phyloP scores from a whole-genome alignment of 2,888 invertebrate species.

The Mechanitis mazaeus region DNA sequence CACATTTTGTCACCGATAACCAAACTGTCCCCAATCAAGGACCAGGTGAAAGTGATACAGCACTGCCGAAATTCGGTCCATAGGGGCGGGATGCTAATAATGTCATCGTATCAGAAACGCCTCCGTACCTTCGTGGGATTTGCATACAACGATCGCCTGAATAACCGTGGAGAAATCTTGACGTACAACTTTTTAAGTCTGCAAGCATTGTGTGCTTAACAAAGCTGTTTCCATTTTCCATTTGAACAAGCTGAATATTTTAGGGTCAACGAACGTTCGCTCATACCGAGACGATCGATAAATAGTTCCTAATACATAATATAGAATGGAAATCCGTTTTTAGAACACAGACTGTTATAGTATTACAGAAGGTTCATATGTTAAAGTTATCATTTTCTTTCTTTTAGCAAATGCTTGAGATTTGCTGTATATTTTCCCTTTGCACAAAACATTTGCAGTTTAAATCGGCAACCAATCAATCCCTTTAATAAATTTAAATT shows the following conservation, averaged over 20 bases:
- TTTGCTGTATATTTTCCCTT: not conserved
- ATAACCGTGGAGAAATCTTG: slow-evolving; percentile 51
- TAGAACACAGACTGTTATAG: not conserved
- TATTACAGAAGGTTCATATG: not conserved
- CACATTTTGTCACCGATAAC: slow-evolving; percentile 15
- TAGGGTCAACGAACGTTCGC: slow-evolving; percentile 29
- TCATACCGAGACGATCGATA: slow-evolving; percentile 30
- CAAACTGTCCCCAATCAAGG: slow-evolving; percentile 24
- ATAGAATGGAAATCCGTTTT: slow-evolving; percentile 17
- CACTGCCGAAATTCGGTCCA: slow-evolving; percentile 33
- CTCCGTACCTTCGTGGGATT: slow-evolving; percentile 42
- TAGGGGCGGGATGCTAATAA: slow-evolving; percentile 43
- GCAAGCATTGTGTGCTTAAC: slow-evolving; percentile 31
- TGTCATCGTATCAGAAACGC: slow-evolving; percentile 46
- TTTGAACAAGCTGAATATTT: slow-evolving; percentile 28
- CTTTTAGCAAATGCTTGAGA: not conserved
- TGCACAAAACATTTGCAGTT: not conserved
- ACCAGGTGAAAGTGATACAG: slow-evolving; percentile 36
- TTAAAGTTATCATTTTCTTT: not conserved
- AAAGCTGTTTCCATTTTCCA: slow-evolving; percentile 32
- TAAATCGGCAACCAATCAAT: slow-evolving; percentile 11
- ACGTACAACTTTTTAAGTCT: slow-evolving; percentile 41
- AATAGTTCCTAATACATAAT: slow-evolving; percentile 22
- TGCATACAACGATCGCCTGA: slow-evolving; percentile 51
- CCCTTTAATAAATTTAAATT: slow-evolving; percentile 13